Percentiles rank a stretch among this genome's conserved stretches.
These are phyloP conservation scores for Lathronympha strigana DNA, from an alignment of 2,888 invertebrate species.

Conservation along the genomic window DNA sequence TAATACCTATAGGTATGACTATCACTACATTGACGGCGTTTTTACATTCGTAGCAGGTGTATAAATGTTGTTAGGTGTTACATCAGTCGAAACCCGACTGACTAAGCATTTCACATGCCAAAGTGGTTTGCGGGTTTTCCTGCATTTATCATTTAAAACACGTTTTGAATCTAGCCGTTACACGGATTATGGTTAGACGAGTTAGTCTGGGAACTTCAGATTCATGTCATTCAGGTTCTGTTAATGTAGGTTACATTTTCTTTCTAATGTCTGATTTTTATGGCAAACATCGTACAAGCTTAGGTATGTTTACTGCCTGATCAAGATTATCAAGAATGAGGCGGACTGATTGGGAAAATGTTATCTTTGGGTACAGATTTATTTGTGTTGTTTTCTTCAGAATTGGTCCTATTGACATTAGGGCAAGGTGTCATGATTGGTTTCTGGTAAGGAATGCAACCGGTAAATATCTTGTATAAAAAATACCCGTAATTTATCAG, in stretches of 20 bases:
- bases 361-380: too few species aligned
- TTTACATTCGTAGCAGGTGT: constrained; percentile 11
- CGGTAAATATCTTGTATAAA: too few species aligned
- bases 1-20: background rate
- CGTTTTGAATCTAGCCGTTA: constrained; percentile 26
- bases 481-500: too few species aligned
- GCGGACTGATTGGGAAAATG: too few species aligned
- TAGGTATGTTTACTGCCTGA: too few species aligned
- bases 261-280: background rate
- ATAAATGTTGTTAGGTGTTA: constrained; percentile 31
- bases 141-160: constrained; percentile 32
- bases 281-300: too few species aligned
- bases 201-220: constrained; percentile 21
- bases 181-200: constrained; percentile 22
- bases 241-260: background rate
- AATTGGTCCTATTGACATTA: too few species aligned
- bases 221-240: background rate
- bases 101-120: constrained; percentile 26
- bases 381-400: too few species aligned
- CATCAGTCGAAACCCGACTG: constrained; percentile 27
- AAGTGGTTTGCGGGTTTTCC: constrained; percentile 29
- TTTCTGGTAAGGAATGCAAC: too few species aligned
- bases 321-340: too few species aligned
- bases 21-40: background rate
- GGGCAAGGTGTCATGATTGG: too few species aligned